Conservation (phyloP, 2,797 vertebrate species). For the Sandelia bainsii region DNA sequence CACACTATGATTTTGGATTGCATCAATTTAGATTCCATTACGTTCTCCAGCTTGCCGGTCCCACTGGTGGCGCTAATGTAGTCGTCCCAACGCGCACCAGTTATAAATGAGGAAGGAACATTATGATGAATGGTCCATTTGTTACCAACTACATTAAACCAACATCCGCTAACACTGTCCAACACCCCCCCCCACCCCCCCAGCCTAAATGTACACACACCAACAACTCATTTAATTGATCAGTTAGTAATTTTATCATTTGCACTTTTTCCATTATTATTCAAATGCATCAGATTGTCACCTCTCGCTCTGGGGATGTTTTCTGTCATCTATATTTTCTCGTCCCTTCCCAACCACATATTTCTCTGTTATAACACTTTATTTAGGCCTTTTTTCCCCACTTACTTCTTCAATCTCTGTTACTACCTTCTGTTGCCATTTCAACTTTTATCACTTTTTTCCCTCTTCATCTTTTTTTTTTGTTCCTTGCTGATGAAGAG, state of each 20-base stretch:
- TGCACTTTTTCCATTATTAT: conserved; percentile 48
- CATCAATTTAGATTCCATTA: conserved; percentile 76
- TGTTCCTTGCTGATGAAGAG: conserved; percentile 21
- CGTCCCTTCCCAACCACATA: conserved; percentile 30
- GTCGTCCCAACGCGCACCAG: conserved; percentile 54
- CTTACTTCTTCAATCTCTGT: conserved; percentile 33
- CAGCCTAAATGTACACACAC: conserved; percentile 22
- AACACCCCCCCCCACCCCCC: neutral
- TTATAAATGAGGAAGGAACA: conserved; percentile 63
- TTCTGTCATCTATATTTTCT: conserved; percentile 3
- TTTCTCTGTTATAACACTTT: conserved; percentile 15
- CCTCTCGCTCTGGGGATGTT: neutral
- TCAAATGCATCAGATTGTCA: conserved; percentile 17
- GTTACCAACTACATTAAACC: conserved; percentile 71
- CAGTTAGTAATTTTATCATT: conserved; percentile 41
- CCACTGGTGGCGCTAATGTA: conserved; percentile 65
- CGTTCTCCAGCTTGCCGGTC: conserved; percentile 49
- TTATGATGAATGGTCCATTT: conserved; percentile 75
- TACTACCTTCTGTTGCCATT: conserved; percentile 28
- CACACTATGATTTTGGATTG: conserved; percentile 65
- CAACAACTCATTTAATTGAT: conserved; percentile 35
- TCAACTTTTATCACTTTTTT: conserved; percentile 47
- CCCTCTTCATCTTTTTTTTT: neutral
- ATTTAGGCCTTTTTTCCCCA: neutral
- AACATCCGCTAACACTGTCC: conserved; percentile 56